phyloP scores from a whole-genome alignment of 2,888 invertebrate species.

The Chloroclysta siterata region DNA sequence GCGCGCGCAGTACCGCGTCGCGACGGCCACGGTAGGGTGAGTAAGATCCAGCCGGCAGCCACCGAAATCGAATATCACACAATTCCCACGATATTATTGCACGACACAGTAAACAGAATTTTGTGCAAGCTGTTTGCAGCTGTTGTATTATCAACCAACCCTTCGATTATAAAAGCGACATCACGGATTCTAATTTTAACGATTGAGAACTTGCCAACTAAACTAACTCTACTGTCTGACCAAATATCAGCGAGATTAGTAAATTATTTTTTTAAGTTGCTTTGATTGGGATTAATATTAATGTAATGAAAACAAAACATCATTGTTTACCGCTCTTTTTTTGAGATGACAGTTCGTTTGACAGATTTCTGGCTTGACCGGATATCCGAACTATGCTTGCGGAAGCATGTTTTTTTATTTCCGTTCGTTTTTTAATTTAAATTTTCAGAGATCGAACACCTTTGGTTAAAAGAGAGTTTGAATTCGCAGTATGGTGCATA shows the following conservation, averaged over 20 bases:
- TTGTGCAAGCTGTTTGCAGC: conserved; percentile 35
- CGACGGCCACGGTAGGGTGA: conserved; percentile 59
- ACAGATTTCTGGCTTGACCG: conserved; percentile 23
- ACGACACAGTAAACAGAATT: conserved; percentile 17
- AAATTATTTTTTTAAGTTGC: no score
- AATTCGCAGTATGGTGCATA: background rate
- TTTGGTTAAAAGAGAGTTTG: background rate
- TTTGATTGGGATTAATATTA: no score
- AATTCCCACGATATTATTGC: conserved; percentile 29
- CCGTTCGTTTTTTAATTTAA: background rate
- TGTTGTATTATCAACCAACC: conserved; percentile 35
- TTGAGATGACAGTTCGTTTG: background rate
- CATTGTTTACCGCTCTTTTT: background rate
- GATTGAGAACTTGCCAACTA: conserved; percentile 70
- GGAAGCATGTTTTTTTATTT: conserved; percentile 11
- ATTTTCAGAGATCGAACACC: conserved; percentile 7
- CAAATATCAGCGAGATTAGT: no score
- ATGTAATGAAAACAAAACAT: no score
- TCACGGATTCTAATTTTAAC: conserved; percentile 64
- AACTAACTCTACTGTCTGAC: conserved; percentile 52
- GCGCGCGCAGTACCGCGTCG: conserved; percentile 72
- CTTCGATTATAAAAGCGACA: conserved; percentile 39
- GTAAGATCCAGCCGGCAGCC: conserved; percentile 49
- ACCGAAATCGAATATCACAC: conserved; percentile 53
- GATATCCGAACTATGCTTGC: conserved; percentile 13